Evolutionary conservation across 2,888 invertebrate species (phyloP).

Genomic region (Nymphalis c-album): DNA sequence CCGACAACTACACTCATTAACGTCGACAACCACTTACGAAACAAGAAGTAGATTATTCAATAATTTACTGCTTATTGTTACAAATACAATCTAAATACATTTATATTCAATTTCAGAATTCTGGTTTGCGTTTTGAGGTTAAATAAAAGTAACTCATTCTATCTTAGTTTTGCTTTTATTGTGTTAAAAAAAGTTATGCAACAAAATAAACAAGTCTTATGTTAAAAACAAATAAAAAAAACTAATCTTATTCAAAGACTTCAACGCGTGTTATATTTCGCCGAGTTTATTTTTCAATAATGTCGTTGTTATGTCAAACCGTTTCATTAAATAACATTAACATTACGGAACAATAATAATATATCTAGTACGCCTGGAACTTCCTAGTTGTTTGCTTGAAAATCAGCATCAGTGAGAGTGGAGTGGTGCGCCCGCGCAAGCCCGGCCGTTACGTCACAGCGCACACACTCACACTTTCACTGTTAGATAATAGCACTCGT

Average conservation of each 20-base stretch:
- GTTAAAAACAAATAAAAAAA: neutral
- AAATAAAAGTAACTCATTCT: neutral
- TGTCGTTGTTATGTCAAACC: neutral
- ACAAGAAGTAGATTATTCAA: conserved; percentile 31
- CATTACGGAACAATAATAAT: conserved; percentile 44
- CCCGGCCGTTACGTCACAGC: conserved; percentile 67
- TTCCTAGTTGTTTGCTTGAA: conserved; percentile 70
- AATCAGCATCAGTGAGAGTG: conserved; percentile 74
- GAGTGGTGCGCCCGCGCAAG: conserved; percentile 48
- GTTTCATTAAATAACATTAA: conserved; percentile 36
- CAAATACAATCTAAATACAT: conserved; percentile 18
- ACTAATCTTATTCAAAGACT: conserved; percentile 33
- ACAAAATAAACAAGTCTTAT: neutral
- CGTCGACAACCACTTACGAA: conserved; percentile 27
- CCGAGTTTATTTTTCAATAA: neutral
- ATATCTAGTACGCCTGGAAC: conserved; percentile 58
- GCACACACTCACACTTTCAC: conserved; percentile 78
- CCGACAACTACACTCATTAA: conserved; percentile 28
- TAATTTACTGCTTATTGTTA: conserved; percentile 27
- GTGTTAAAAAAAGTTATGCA: neutral
- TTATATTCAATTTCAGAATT: conserved; percentile 14
- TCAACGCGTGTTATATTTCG: conserved; percentile 35
- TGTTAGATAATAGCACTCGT: conserved; percentile 75
- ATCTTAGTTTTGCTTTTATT: neutral
- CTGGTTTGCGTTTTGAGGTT: neutral